Evolutionary conservation across 2,797 vertebrate species (phyloP).

Genomic region (Ptychadena robeensis): DNA sequence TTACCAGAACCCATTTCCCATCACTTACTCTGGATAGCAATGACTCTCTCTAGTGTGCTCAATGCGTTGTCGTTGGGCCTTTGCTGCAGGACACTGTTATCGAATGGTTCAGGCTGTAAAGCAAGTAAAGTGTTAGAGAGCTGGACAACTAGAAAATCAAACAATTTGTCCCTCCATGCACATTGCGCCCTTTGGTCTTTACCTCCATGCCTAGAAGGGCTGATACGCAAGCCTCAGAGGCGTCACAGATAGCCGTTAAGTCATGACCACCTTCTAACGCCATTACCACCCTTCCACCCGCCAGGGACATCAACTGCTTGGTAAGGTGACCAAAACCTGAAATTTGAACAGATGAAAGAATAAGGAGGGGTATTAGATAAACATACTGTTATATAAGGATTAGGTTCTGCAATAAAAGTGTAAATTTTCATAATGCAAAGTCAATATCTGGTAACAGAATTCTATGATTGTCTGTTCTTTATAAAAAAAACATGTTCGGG

Average conservation of each 20-base stretch:
- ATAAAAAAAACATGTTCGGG: too few species aligned
- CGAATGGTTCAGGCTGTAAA: constrained; percentile 83
- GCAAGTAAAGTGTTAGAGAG: background rate
- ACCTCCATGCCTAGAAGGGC: constrained; percentile 91
- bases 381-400: too few species aligned
- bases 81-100: constrained; percentile 82
- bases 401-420: too few species aligned
- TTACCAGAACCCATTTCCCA: background rate
- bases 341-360: background rate
- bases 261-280: constrained; percentile 93
- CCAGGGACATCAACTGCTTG: constrained; percentile 91
- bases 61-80: constrained; percentile 89
- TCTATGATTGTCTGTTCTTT: too few species aligned
- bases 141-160: background rate
- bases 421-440: too few species aligned
- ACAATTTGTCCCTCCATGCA: background rate
- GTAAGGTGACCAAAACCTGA: constrained; percentile 93
- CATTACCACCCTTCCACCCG: constrained; percentile 90
- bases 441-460: too few species aligned
- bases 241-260: constrained; percentile 91
- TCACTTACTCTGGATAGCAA: constrained; percentile 92
- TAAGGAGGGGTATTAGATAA: too few species aligned
- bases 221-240: constrained; percentile 90
- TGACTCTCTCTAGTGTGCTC: constrained; percentile 89
- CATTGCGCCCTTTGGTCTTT: constrained; percentile 4